Conservation (phyloP, 30 jellyfish, hydroid and myxozoan genomes). For the Cassiopea andromeda region DNA sequence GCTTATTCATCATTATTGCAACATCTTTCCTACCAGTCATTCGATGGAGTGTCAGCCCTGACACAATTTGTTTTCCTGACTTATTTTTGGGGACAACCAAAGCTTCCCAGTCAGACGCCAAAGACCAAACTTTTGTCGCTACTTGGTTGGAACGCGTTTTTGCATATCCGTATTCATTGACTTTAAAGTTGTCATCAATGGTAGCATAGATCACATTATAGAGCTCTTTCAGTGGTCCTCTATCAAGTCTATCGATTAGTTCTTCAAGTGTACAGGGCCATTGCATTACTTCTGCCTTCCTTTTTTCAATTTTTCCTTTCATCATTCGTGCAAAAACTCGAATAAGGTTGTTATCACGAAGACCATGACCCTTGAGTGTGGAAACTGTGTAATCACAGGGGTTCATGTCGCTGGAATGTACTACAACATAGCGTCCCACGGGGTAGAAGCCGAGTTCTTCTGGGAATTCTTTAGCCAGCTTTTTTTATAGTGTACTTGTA, state of each 20-base stretch:
- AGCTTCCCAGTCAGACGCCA: constrained; percentile 66
- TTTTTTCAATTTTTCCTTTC: not conserved
- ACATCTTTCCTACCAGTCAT: constrained; percentile 50
- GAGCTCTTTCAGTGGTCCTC: constrained; percentile 41
- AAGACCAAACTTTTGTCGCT: constrained; percentile 60
- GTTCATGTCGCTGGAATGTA: constrained; percentile 62
- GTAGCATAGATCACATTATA: constrained; percentile 55
- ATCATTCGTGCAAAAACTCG: constrained; percentile 39
- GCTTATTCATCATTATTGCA: constrained; percentile 31
- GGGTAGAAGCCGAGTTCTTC: constrained; percentile 45
- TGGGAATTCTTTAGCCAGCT: constrained; percentile 26
- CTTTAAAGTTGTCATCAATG: constrained; percentile 32
- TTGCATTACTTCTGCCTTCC: not conserved
- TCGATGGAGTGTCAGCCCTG: constrained; percentile 45
- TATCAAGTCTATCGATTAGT: constrained; percentile 7
- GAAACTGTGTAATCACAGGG: constrained; percentile 58
- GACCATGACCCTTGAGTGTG: constrained; percentile 54
- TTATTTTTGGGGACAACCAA: constrained; percentile 12
- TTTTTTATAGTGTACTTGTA: constrained; percentile 31
- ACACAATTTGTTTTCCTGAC: constrained; percentile 45
- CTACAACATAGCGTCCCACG: constrained; percentile 14
- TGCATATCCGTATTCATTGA: not conserved
- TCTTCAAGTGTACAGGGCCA: constrained; percentile 54
- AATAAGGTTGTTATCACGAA: constrained; percentile 45
- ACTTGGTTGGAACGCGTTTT: constrained; percentile 12